These are phyloP conservation scores for Dynastes maya DNA, from an alignment of 2,888 invertebrate species.

Conservation along the genomic window DNA sequence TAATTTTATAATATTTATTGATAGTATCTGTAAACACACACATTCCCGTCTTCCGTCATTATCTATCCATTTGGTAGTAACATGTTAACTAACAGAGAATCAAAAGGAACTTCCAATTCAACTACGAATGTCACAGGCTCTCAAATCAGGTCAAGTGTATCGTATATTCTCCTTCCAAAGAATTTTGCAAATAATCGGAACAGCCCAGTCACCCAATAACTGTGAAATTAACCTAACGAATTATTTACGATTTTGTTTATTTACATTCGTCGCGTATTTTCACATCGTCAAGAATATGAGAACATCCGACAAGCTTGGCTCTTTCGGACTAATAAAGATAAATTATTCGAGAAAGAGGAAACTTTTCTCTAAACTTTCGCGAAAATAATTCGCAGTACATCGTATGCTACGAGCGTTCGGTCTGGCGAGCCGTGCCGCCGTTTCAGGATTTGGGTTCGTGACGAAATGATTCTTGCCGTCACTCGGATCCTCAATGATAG, in stretches of 20 bases:
- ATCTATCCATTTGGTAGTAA: no score
- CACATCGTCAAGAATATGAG: not conserved
- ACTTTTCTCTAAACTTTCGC: conserved; percentile 35
- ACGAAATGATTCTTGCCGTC: conserved; percentile 41
- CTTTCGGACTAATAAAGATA: conserved; percentile 26
- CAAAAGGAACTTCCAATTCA: no score
- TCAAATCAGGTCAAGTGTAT: no score
- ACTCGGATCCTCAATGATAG: conserved; percentile 17
- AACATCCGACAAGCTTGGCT: not conserved
- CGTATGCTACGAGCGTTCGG: conserved; percentile 1
- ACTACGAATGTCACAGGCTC: no score
- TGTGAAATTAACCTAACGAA: not conserved
- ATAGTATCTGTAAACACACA: no score
- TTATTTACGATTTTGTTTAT: conserved; percentile 10
- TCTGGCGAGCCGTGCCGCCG: not conserved
- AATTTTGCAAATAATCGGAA: not conserved
- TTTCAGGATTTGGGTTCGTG: conserved; percentile 37
- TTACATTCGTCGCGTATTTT: not conserved
- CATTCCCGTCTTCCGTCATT: no score
- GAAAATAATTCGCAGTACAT: conserved; percentile 16
- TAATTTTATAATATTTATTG: no score
- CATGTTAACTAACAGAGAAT: no score
- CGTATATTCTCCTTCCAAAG: no score
- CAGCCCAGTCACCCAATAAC: not conserved
- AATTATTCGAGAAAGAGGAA: conserved; percentile 10